Conservation (phyloP, 2,113 vertebrate species). For the Leptocoma aspasia region DNA sequence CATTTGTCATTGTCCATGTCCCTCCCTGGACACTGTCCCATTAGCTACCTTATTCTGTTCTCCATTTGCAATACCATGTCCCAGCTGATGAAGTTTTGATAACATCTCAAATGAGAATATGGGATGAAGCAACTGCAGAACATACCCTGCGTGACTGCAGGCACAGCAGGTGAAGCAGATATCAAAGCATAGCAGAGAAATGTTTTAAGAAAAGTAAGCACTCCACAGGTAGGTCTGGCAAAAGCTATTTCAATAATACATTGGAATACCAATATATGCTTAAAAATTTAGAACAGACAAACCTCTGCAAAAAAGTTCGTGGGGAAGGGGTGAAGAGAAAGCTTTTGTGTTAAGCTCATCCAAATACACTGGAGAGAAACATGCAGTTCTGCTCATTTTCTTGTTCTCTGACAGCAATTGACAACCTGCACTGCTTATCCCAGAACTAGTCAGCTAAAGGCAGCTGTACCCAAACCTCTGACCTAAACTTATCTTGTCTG, state of each 20-base stretch:
- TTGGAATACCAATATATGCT: background rate
- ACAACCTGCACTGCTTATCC: background rate
- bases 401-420: background rate
- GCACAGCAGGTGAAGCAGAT: background rate
- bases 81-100: background rate
- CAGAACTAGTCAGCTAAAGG: constrained; percentile 24
- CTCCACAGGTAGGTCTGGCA: background rate
- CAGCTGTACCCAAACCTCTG: constrained; percentile 4
- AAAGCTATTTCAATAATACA: background rate
- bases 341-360: background rate
- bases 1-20: background rate
- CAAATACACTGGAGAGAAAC: background rate
- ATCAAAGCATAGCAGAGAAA: constrained; percentile 16
- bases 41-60: background rate
- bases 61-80: constrained; percentile 5
- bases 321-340: background rate
- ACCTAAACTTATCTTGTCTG: constrained; percentile 36
- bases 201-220: constrained; percentile 5
- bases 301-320: background rate
- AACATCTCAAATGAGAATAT: constrained; percentile 8
- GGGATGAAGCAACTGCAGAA: background rate
- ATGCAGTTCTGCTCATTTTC: background rate
- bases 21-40: background rate
- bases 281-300: background rate
- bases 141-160: background rate